These are phyloP conservation scores for Zeugodacus cucurbitae DNA, from an alignment of 1,140 invertebrate species.

Conservation along the genomic window DNA sequence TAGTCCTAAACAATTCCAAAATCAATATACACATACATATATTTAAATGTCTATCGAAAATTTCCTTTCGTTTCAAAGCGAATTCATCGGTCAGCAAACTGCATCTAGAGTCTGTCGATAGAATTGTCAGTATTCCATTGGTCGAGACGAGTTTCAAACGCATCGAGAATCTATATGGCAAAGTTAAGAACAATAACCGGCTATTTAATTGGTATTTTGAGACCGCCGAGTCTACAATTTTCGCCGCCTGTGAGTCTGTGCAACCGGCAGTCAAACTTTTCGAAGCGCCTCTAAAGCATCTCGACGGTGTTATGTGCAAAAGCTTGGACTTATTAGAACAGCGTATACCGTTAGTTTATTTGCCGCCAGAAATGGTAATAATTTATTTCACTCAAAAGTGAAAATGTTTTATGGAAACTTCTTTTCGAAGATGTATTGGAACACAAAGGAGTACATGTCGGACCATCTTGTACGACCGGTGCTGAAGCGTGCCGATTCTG, in stretches of 20 bases:
- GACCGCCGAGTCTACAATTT: slow-evolving; percentile 76
- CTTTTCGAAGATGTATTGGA: slow-evolving; percentile 75
- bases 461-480: slow-evolving; percentile 75
- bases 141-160: slow-evolving; percentile 77
- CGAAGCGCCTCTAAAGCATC: slow-evolving; percentile 75
- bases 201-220: slow-evolving; percentile 78
- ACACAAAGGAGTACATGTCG: slow-evolving; percentile 79
- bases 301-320: slow-evolving; percentile 80
- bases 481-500: slow-evolving; percentile 78
- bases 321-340: slow-evolving; percentile 82
- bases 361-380: slow-evolving; percentile 80
- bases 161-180: slow-evolving; percentile 76
- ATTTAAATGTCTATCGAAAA: background rate
- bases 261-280: slow-evolving; percentile 75
- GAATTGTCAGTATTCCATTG: slow-evolving; percentile 77
- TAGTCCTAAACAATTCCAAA: background rate
- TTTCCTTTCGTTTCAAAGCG: slow-evolving; percentile 45
- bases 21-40: background rate
- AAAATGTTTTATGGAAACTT: slow-evolving; percentile 47
- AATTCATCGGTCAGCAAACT: slow-evolving; percentile 56
- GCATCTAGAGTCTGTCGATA: slow-evolving; percentile 73
- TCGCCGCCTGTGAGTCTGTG: slow-evolving; percentile 74
- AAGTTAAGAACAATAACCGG: slow-evolving; percentile 73
- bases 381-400: slow-evolving; percentile 41
- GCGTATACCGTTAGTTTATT: slow-evolving; percentile 78